Evolutionary conservation across 2,888 invertebrate genomes (phyloP).

Genomic region (Drosophila formosana): DNA sequence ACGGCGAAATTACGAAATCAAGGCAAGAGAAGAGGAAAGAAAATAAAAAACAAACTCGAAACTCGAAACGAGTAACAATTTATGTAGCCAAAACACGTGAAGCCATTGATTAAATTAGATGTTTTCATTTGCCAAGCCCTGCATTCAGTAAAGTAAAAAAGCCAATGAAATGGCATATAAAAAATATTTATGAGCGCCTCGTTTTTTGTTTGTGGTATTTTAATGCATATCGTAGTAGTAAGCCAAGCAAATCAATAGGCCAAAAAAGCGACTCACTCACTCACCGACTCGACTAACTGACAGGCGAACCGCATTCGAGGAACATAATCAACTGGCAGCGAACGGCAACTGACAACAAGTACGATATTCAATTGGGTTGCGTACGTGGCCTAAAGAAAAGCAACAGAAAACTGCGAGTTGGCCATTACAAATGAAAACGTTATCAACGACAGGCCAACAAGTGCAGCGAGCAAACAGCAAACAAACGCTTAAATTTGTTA

Average conservation of each 20-base stretch:
- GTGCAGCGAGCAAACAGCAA: slow-evolving; percentile 29
- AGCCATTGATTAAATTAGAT: slow-evolving; percentile 79
- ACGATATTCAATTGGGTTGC: slow-evolving; percentile 72
- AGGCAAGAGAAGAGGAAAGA: slow-evolving; percentile 17
- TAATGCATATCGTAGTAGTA: slow-evolving; percentile 40
- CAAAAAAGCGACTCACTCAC: slow-evolving; percentile 48
- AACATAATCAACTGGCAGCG: slow-evolving; percentile 73
- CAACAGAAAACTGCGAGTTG: neutral
- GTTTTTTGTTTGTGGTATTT: slow-evolving; percentile 52
- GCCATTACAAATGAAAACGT: slow-evolving; percentile 59
- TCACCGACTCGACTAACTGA: slow-evolving; percentile 56
- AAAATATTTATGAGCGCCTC: slow-evolving; percentile 71
- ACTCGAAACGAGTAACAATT: slow-evolving; percentile 42
- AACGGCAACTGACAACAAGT: slow-evolving; percentile 47
- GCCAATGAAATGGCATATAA: slow-evolving; percentile 66
- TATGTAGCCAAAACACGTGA: slow-evolving; percentile 77
- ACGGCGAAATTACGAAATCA: slow-evolving; percentile 61
- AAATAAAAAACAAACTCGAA: slow-evolving; percentile 26
- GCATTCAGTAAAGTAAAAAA: slow-evolving; percentile 19
- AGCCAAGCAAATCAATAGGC: slow-evolving; percentile 57
- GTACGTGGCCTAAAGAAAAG: slow-evolving; percentile 32
- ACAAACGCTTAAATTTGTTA: slow-evolving; percentile 60
- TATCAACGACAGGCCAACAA: slow-evolving; percentile 62
- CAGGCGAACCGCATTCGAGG: slow-evolving; percentile 56
- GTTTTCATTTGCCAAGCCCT: slow-evolving; percentile 68